Evolutionary conservation across 2,797 vertebrate species (phyloP).

Genomic region (Podarcis siculus): DNA sequence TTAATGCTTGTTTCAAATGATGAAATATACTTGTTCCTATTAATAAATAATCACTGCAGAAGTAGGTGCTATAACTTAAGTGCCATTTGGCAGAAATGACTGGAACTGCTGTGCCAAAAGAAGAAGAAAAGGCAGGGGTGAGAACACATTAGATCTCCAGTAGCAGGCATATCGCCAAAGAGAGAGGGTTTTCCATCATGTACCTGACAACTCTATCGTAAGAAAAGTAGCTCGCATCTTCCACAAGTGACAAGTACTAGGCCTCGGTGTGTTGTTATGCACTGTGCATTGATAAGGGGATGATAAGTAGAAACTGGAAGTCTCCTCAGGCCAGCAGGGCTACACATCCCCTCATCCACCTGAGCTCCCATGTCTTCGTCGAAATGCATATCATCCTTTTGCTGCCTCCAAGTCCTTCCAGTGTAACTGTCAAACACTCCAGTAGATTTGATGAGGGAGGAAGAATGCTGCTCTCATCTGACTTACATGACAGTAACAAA

Average conservation of each 20-base stretch:
- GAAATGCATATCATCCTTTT: constrained; percentile 28
- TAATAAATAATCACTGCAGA: neutral
- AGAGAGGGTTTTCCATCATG: neutral
- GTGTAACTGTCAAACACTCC: constrained; percentile 53
- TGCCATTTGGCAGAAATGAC: neutral
- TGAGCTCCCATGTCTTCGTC: constrained; percentile 43
- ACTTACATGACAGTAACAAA: constrained; percentile 50
- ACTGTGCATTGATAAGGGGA: neutral
- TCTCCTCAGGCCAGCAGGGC: constrained; percentile 28
- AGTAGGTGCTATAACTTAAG: neutral
- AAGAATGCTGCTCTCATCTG: constrained; percentile 42
- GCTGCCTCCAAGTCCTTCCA: constrained; percentile 12
- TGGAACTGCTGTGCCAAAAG: neutral
- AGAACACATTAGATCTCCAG: neutral
- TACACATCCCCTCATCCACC: constrained; percentile 1
- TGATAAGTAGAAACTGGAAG: neutral
- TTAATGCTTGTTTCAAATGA: neutral
- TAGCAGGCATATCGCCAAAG: neutral
- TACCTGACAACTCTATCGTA: neutral
- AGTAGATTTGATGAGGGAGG: constrained; percentile 29
- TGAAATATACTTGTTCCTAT: neutral
- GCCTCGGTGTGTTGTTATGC: neutral
- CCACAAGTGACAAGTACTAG: neutral
- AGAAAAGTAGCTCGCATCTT: neutral
- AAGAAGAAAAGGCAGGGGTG: too few species aligned